A percentile compares a stretch with the other conserved stretches of the same genome.
Conservation (phyloP, 2,888 invertebrate genomes). For the Megamerina dolium region DNA sequence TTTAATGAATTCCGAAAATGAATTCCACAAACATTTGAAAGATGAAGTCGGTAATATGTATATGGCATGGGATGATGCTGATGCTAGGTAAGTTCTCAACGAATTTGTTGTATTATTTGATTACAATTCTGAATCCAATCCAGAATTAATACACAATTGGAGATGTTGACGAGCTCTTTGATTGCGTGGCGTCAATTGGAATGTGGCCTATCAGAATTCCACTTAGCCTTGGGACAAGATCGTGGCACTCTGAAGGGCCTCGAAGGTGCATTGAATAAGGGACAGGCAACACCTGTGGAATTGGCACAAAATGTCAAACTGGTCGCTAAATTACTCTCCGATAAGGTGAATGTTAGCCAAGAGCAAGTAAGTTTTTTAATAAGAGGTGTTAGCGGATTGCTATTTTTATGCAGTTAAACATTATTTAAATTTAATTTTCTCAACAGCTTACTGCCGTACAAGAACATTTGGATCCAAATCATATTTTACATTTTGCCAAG, state of each 20-base stretch:
- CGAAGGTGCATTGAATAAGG: constrained; percentile 46
- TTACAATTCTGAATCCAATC: constrained; percentile 19
- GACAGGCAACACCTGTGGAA: constrained; percentile 44
- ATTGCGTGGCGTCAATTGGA: constrained; percentile 73
- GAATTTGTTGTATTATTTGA: background rate
- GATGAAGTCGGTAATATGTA: constrained; percentile 66
- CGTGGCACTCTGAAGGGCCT: constrained; percentile 47
- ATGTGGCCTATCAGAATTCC: constrained; percentile 67
- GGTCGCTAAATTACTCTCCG: constrained; percentile 48
- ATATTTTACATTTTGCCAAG: constrained; percentile 45
- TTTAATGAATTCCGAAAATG: constrained; percentile 43
- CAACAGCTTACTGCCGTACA: constrained; percentile 39
- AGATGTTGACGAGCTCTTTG: constrained; percentile 65
- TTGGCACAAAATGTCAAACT: constrained; percentile 49
- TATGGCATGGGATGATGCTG: constrained; percentile 63
- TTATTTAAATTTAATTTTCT: background rate
- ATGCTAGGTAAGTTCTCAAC: constrained; percentile 55
- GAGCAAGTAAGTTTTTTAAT: constrained; percentile 36
- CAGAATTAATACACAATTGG: constrained; percentile 67
- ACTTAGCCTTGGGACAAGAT: constrained; percentile 69
- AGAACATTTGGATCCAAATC: constrained; percentile 44
- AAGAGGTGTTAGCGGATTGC: background rate
- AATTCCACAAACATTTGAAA: constrained; percentile 54
- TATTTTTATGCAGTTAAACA: background rate
- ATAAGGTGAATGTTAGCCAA: constrained; percentile 47